These are phyloP conservation scores for Coreoperca whiteheadi DNA, from an alignment of 2,113 vertebrate genomes.

Conservation along the genomic window DNA sequence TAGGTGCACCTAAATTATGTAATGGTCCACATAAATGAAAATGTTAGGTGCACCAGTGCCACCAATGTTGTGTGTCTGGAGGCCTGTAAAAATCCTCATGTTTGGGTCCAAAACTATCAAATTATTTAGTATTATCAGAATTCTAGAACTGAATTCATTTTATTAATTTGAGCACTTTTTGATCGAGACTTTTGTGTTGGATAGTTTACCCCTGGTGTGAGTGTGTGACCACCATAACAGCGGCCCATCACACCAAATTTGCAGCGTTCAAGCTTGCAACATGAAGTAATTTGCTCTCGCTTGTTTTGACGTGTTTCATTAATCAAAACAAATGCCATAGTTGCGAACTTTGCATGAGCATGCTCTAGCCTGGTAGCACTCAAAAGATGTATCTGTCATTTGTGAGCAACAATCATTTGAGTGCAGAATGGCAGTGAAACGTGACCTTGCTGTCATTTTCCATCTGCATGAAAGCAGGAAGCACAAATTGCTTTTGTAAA, in stretches of 20 bases:
- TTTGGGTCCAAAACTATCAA: not conserved
- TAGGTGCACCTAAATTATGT: too few species aligned
- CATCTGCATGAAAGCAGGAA: not conserved
- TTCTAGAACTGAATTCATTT: not conserved
- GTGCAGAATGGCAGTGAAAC: not conserved
- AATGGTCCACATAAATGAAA: too few species aligned
- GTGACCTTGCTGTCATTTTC: not conserved
- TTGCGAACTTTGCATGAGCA: too few species aligned
- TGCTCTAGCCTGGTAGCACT: not conserved
- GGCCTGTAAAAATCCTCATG: not conserved
- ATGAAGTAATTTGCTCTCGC: not conserved
- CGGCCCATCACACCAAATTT: not conserved
- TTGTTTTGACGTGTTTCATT: not conserved
- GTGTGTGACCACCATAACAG: not conserved
- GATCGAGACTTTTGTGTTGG: not conserved
- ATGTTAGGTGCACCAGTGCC: too few species aligned
- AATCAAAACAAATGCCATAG: not conserved
- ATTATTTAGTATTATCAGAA: not conserved
- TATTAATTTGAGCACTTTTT: not conserved
- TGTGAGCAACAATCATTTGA: not conserved
- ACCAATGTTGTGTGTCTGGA: too few species aligned
- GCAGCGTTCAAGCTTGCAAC: not conserved
- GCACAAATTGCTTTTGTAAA: not conserved
- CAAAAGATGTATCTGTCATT: not conserved
- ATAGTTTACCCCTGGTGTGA: not conserved